Evolutionary conservation across 2,888 invertebrate genomes (phyloP).

Genomic region (Microchrysa polita): DNA sequence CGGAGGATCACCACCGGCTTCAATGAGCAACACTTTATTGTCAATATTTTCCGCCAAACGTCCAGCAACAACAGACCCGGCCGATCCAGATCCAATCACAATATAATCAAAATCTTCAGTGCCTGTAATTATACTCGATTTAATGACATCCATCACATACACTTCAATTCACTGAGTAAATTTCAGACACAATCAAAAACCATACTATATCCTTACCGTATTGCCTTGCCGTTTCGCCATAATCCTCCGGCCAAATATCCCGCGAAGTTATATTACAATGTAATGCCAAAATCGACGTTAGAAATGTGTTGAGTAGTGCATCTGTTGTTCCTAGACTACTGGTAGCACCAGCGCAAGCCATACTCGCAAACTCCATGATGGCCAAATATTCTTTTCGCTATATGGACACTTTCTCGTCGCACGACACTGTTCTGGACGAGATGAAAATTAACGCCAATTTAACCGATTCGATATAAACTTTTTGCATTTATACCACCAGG

Average conservation of each 20-base stretch:
- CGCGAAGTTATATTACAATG: conserved; percentile 67
- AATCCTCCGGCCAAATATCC: conserved; percentile 68
- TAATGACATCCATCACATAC: no score
- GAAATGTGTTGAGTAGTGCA: conserved; percentile 66
- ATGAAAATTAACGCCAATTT: no score
- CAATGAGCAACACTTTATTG: conserved; percentile 66
- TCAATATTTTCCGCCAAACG: conserved; percentile 63
- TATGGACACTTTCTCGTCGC: no score
- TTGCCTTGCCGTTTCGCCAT: conserved; percentile 59
- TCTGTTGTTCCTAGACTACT: conserved; percentile 42
- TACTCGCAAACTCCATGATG: conserved; percentile 1
- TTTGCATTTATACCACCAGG: no score
- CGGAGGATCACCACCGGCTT: conserved; percentile 67
- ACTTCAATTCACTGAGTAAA: no score
- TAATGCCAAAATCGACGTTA: conserved; percentile 67
- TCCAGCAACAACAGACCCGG: conserved; percentile 69
- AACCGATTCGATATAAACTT: no score
- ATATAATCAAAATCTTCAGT: conserved; percentile 83
- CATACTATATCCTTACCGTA: conserved; percentile 6
- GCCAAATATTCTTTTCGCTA: neutral
- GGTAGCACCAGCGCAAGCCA: conserved; percentile 32
- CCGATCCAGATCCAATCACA: conserved; percentile 85
- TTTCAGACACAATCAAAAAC: no score
- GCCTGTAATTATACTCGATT: conserved; percentile 55
- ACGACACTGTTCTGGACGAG: no score